These are phyloP conservation scores for Lipophrys pholis DNA, from an alignment of 2,113 vertebrate species.

Conservation along the genomic window DNA sequence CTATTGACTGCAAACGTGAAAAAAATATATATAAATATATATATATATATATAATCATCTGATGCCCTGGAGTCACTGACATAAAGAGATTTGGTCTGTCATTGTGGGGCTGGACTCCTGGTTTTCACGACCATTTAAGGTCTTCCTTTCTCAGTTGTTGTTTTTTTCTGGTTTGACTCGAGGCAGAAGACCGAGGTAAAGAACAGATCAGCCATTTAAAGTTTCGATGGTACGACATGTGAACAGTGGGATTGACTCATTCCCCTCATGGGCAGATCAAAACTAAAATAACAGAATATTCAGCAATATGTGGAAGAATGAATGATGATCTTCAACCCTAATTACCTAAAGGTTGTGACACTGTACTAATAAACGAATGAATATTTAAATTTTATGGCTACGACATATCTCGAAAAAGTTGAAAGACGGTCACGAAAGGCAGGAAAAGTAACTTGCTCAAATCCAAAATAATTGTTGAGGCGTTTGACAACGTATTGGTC, in stretches of 20 bases:
- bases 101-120: constrained; percentile 15
- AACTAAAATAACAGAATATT: not conserved
- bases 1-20: constrained; percentile 25
- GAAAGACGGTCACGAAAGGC: too few species aligned
- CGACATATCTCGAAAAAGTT: too few species aligned
- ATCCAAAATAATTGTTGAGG: too few species aligned
- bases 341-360: too few species aligned
- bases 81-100: constrained; percentile 23
- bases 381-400: too few species aligned
- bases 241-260: constrained; percentile 26
- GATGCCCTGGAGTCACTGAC: constrained; percentile 34
- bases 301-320: not conserved
- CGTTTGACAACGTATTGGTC: too few species aligned
- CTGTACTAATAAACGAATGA: too few species aligned
- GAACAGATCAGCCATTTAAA: constrained; percentile 20
- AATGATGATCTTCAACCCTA: not conserved
- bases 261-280: too few species aligned
- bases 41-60: not conserved
- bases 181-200: constrained; percentile 36
- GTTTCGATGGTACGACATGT: constrained; percentile 37
- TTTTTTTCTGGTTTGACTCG: constrained; percentile 35
- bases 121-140: constrained; percentile 51
- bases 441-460: too few species aligned
- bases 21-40: not conserved
- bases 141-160: constrained; percentile 43